These are phyloP conservation scores for Mesorhabditis spiculigera DNA, from an alignment of 2,888 invertebrate species.

Conservation along the genomic window DNA sequence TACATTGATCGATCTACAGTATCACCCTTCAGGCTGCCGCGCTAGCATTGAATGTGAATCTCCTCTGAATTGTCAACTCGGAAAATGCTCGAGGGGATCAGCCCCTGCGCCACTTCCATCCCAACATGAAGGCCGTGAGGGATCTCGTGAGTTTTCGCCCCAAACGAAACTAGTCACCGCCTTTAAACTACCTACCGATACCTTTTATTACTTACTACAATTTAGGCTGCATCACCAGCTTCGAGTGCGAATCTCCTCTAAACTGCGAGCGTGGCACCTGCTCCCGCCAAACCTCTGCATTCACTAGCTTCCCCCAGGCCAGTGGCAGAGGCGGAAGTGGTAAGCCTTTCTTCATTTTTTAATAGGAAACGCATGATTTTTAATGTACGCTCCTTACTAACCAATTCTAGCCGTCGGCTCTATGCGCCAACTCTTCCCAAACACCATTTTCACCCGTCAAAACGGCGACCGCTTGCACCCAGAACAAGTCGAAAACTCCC, in stretches of 20 bases:
- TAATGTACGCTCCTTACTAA: not conserved
- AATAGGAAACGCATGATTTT: no score
- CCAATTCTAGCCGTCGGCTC: slow-evolving; percentile 2
- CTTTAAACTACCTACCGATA: no score
- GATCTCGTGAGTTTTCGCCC: no score
- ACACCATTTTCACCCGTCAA: not conserved
- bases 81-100: not conserved
- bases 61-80: not conserved
- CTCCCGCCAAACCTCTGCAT: not conserved
- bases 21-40: not conserved
- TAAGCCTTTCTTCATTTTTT: no score
- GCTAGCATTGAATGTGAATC: not conserved
- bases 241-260: not conserved
- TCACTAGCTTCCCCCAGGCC: no score
- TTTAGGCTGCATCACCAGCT: not conserved
- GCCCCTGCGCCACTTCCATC: no score
- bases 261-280: not conserved
- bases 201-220: no score
- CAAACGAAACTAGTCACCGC: no score
- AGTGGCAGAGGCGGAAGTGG: no score
- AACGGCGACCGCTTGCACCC: not conserved
- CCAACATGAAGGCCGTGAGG: no score
- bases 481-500: not conserved
- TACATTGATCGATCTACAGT: no score
- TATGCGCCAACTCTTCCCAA: not conserved